Conservation (phyloP, 2,113 vertebrate species). For the Noctilio leporinus region DNA sequence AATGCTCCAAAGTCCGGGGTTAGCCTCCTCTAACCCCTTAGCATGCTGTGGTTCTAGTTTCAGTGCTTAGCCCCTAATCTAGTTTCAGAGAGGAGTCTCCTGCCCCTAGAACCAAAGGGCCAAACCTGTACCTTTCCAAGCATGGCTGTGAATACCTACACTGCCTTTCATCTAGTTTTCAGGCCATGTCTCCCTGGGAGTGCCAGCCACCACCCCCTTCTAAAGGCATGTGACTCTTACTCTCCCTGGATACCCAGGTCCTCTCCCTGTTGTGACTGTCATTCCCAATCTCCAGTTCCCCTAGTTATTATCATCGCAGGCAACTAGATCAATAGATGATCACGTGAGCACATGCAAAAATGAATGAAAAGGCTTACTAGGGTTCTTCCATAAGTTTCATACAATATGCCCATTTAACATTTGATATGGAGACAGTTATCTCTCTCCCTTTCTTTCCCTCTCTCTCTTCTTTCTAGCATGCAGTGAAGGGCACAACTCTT, state of each 20-base stretch:
- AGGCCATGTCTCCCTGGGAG: neutral
- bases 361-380: neutral
- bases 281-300: neutral
- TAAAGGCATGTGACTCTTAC: neutral
- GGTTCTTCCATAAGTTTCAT: neutral
- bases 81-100: neutral
- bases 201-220: neutral
- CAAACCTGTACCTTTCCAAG: neutral
- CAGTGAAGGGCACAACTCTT: neutral
- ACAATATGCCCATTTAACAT: neutral
- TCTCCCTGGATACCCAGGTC: fast-evolving
- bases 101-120: neutral
- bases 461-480: neutral
- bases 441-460: neutral
- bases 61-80: neutral
- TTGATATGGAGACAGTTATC: neutral
- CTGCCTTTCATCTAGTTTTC: neutral
- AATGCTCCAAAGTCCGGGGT: fast-evolving
- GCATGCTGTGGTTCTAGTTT: neutral
- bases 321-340: neutral
- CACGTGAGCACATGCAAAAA: neutral
- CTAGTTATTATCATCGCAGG: neutral
- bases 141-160: fast-evolving
- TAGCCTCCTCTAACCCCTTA: neutral
- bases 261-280: neutral